A percentile compares a stretch with the other conserved stretches of the same genome.
Conservation (phyloP, 2,113 vertebrate genomes). For the Xyrauchen texanus region DNA sequence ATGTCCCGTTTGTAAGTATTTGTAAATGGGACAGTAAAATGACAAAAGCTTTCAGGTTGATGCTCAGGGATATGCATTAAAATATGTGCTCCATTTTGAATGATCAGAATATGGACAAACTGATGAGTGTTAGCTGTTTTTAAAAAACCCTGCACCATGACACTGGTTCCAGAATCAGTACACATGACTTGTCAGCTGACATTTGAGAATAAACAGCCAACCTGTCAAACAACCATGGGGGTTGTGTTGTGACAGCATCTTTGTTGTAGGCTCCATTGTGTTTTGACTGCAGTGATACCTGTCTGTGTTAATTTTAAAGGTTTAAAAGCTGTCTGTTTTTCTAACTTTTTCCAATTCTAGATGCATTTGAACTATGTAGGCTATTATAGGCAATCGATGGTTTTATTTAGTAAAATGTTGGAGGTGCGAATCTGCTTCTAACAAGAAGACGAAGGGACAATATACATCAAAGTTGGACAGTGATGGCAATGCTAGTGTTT, state of each 20-base stretch:
- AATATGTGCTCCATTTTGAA: not conserved
- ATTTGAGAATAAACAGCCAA: slow-evolving; percentile 6
- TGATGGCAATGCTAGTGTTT: too few species aligned
- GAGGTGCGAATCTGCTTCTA: too few species aligned
- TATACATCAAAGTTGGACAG: too few species aligned
- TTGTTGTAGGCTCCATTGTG: slow-evolving; percentile 15
- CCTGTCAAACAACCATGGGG: slow-evolving; percentile 5
- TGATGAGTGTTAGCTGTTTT: too few species aligned
- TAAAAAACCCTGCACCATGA: not conserved
- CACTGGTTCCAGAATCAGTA: not conserved
- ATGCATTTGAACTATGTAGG: not conserved
- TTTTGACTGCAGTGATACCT: slow-evolving; percentile 1
- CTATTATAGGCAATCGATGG: too few species aligned
- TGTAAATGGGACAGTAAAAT: not conserved
- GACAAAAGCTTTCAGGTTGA: not conserved
- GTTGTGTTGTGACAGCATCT: slow-evolving; percentile 26
- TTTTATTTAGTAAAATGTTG: too few species aligned
- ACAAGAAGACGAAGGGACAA: too few species aligned
- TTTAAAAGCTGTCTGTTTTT: not conserved
- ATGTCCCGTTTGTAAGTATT: not conserved
- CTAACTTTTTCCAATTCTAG: too few species aligned
- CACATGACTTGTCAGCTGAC: slow-evolving; percentile 27
- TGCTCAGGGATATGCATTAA: not conserved
- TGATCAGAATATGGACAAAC: not conserved
- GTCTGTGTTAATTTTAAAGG: not conserved